These are phyloP conservation scores for Crypturellus tataupa DNA, from an alignment of 2,797 vertebrate genomes.

Conservation along the genomic window DNA sequence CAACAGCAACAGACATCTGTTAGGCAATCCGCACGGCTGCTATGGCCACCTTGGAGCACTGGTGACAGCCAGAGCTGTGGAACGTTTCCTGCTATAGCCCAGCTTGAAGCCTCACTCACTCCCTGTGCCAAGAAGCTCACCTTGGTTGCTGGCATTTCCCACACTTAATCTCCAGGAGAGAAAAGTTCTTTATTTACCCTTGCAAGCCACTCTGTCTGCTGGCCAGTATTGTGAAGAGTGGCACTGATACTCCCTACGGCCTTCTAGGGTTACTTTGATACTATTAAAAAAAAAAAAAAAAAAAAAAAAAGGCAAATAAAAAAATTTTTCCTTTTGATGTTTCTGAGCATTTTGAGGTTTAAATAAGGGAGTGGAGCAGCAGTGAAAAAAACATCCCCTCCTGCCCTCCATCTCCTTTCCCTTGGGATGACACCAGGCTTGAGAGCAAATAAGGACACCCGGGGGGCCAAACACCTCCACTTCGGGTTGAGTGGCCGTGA, in stretches of 20 bases:
- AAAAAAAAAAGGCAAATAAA: background rate
- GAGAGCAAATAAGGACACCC: background rate
- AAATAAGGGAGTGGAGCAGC: rapidly evolving
- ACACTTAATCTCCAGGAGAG: rapidly evolving
- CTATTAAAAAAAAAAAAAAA: background rate
- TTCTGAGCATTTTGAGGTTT: background rate
- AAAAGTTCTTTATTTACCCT: background rate
- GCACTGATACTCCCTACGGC: rapidly evolving
- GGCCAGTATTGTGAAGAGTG: rapidly evolving
- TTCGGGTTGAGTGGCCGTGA: background rate
- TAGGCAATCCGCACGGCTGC: rapidly evolving
- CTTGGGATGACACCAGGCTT: background rate
- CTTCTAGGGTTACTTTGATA: background rate
- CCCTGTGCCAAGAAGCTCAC: background rate
- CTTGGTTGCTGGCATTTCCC: rapidly evolving
- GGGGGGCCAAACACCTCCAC: background rate
- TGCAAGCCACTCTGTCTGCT: rapidly evolving
- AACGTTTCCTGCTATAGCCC: background rate
- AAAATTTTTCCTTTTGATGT: too few species aligned
- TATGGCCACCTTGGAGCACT: background rate
- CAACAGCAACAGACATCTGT: rapidly evolving
- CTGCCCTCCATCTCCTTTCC: background rate
- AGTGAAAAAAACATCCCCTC: background rate
- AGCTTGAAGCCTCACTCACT: background rate
- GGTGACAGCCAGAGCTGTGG: rapidly evolving